Percentiles rank a stretch among this genome's conserved stretches.
These are phyloP conservation scores for Entomobrya multifasciata DNA, from an alignment of 2,888 invertebrate genomes.

Conservation along the genomic window DNA sequence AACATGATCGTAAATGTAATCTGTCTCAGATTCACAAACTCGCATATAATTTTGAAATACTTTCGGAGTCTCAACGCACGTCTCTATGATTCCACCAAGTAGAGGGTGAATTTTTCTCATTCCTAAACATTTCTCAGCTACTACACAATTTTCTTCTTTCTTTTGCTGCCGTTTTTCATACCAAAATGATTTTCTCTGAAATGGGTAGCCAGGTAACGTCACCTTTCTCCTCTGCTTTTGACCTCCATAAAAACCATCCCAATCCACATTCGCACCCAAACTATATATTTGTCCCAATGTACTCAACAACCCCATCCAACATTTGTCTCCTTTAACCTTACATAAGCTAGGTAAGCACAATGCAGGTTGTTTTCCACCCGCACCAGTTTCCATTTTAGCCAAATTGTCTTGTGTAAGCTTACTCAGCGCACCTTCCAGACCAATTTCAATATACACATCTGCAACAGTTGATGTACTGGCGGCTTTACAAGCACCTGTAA, in stretches of 20 bases:
- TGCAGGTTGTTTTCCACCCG: not conserved
- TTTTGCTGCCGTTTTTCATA: not conserved
- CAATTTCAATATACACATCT: constrained; percentile 46
- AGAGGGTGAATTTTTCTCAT: constrained; percentile 51
- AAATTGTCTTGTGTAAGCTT: constrained; percentile 25
- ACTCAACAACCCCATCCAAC: not conserved
- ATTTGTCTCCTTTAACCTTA: constrained; percentile 7
- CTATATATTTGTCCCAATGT: constrained; percentile 1
- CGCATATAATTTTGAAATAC: constrained; percentile 42
- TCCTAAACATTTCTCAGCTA: too few species aligned
- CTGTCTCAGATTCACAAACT: not conserved
- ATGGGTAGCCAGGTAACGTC: constrained; percentile 39
- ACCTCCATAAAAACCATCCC: constrained; percentile 28
- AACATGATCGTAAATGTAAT: constrained; percentile 54
- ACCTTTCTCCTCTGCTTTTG: not conserved
- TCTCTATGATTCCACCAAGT: constrained; percentile 34
- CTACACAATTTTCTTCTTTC: not conserved
- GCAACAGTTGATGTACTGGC: not conserved
- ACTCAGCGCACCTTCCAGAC: constrained; percentile 26
- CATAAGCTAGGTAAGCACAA: constrained; percentile 3
- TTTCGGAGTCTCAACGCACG: constrained; percentile 8
- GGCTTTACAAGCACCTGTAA: not conserved
- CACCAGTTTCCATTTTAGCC: not conserved
- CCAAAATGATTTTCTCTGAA: constrained; percentile 58
- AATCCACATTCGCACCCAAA: constrained; percentile 20